Conservation (phyloP, 2,113 vertebrate genomes). For the Syrrhaptes paradoxus region DNA sequence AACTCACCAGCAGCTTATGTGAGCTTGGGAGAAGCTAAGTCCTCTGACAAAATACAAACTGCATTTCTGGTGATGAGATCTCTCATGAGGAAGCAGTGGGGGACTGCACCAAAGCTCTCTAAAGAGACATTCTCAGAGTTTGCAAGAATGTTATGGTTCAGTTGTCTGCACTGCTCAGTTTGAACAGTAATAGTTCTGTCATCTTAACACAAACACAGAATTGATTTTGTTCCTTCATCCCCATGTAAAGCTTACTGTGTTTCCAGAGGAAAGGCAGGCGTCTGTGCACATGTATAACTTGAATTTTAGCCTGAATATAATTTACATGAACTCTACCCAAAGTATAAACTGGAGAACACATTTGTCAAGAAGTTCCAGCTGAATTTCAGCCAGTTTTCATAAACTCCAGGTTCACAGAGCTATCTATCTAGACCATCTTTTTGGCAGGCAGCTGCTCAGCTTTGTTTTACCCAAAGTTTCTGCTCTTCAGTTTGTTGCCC, state of each 20-base stretch:
- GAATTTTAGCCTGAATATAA: background rate
- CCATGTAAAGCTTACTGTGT: background rate
- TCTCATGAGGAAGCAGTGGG: background rate
- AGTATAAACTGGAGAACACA: background rate
- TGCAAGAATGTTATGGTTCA: constrained; percentile 7
- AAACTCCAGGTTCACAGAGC: background rate
- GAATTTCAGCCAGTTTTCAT: background rate
- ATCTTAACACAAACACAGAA: background rate
- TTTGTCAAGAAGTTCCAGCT: background rate
- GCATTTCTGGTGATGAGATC: background rate
- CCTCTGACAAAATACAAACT: background rate
- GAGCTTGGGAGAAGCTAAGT: background rate
- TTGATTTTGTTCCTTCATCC: background rate
- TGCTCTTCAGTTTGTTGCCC: background rate
- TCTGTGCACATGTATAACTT: background rate
- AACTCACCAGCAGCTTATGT: background rate
- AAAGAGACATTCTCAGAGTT: background rate
- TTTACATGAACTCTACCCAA: background rate
- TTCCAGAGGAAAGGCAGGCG: background rate
- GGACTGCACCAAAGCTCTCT: background rate
- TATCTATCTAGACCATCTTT: background rate
- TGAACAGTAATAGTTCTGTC: constrained; percentile 18
- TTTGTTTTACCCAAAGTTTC: background rate
- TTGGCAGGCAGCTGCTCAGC: fast-evolving
- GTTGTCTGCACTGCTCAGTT: background rate